These are phyloP conservation scores for Gadus macrocephalus DNA, from an alignment of 2,113 vertebrate species.

Conservation along the genomic window DNA sequence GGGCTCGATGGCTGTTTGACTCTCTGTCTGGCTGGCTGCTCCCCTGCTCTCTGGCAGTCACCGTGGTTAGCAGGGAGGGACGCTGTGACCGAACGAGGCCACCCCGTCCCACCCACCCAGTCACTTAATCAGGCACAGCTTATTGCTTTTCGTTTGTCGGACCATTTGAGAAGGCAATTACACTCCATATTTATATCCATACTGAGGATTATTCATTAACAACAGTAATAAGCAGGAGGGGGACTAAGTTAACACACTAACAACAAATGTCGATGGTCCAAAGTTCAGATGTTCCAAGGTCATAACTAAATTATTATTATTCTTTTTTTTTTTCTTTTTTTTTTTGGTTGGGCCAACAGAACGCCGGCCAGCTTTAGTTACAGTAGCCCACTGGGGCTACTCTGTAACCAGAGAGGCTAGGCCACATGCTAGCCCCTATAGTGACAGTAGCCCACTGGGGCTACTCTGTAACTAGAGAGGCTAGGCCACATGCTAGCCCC, in stretches of 20 bases:
- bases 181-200: conserved; percentile 18
- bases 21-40: conserved; percentile 42
- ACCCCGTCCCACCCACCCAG: conserved; percentile 1
- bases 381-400: conserved; percentile 16
- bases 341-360: conserved; percentile 36
- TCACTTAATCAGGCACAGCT: conserved; percentile 32
- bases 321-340: conserved; percentile 1
- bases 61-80: conserved; percentile 45
- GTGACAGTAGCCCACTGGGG: conserved; percentile 24
- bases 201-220: conserved; percentile 13
- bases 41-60: conserved; percentile 30
- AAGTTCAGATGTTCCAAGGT: too few relatives aligned
- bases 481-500: conserved; percentile 31
- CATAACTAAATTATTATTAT: conserved; percentile 4
- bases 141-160: conserved; percentile 35
- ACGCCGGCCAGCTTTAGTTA: conserved; percentile 22
- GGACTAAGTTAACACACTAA: background rate
- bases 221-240: background rate
- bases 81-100: conserved; percentile 46
- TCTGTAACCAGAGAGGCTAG: conserved; percentile 22
- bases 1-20: conserved; percentile 45
- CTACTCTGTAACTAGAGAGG: background rate
- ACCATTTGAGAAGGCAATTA: conserved; percentile 32
- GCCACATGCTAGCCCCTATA: conserved; percentile 26
- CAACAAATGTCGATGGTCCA: background rate